Conservation (phyloP, 2,797 vertebrate genomes). For the Melanotaenia parkinsoni region DNA sequence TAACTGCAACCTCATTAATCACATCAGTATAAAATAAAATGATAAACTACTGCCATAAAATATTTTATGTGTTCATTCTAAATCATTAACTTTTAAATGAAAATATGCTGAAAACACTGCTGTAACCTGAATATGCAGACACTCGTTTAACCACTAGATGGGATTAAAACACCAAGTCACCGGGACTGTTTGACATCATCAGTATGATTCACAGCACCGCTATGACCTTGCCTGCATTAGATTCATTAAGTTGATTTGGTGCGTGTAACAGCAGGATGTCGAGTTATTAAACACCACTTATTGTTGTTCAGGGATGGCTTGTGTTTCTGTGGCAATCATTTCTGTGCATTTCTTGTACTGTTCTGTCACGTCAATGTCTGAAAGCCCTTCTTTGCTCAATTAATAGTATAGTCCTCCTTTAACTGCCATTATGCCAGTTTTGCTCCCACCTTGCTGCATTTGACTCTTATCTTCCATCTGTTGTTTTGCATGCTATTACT, state of each 20-base stretch:
- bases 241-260: constrained; percentile 24
- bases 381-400: too few relatives aligned
- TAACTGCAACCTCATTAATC: background rate
- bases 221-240: constrained; percentile 30
- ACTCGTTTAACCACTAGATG: constrained; percentile 47
- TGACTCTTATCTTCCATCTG: constrained; percentile 10
- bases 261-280: constrained; percentile 11
- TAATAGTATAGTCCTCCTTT: too few relatives aligned
- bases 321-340: constrained; percentile 17
- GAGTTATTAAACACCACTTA: constrained; percentile 17
- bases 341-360: too few relatives aligned
- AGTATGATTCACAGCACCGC: constrained; percentile 18
- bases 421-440: too few relatives aligned
- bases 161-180: constrained; percentile 36
- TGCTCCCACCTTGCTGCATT: background rate
- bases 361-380: too few relatives aligned
- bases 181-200: constrained; percentile 2
- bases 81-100: background rate
- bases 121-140: background rate
- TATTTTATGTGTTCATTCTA: background rate
- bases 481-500: constrained; percentile 26
- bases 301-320: constrained; percentile 13
- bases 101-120: too few relatives aligned
- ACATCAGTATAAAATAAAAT: too few relatives aligned
- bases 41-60: background rate